Percentiles rank a stretch among this genome's conserved stretches.
Evolutionary conservation across 2,113 vertebrate species (phyloP).

Genomic region (Silurus glanis): DNA sequence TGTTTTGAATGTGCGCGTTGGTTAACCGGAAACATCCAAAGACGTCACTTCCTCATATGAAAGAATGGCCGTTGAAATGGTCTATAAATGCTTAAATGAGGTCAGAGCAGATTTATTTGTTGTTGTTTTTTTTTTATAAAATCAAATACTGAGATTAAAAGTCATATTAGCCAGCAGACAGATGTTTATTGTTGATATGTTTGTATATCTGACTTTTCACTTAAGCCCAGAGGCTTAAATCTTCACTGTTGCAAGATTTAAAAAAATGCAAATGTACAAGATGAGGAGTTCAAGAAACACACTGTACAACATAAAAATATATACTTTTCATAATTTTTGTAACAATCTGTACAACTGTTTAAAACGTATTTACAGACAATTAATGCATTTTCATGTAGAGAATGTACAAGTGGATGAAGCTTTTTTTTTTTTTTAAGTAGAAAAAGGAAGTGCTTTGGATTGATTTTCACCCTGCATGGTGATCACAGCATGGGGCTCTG

Average conservation of each 20-base stretch:
- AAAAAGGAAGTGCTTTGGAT: constrained; percentile 36
- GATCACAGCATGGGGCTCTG: not conserved
- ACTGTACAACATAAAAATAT: constrained; percentile 71
- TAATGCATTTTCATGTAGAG: constrained; percentile 37
- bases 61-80: too few relatives aligned
- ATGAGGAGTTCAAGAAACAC: constrained; percentile 46
- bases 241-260: constrained; percentile 37
- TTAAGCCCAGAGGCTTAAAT: constrained; percentile 22
- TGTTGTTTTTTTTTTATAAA: not conserved
- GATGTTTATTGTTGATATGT: constrained; percentile 71
- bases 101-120: not conserved
- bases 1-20: too few relatives aligned
- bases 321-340: constrained; percentile 72
- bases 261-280: constrained; percentile 50
- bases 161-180: constrained; percentile 56
- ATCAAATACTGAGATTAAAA: constrained; percentile 9
- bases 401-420: constrained; percentile 32
- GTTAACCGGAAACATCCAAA: too few relatives aligned
- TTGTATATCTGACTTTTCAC: constrained; percentile 64
- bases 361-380: constrained; percentile 70
- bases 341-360: constrained; percentile 71
- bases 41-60: too few relatives aligned
- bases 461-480: constrained; percentile 8
- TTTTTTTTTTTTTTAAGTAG: not conserved
- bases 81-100: not conserved